Percentiles rank a stretch among this genome's conserved stretches.
These are phyloP conservation scores for Schizopygopsis malacanthus DNA, from an alignment of 2,797 vertebrate species.

Conservation along the genomic window DNA sequence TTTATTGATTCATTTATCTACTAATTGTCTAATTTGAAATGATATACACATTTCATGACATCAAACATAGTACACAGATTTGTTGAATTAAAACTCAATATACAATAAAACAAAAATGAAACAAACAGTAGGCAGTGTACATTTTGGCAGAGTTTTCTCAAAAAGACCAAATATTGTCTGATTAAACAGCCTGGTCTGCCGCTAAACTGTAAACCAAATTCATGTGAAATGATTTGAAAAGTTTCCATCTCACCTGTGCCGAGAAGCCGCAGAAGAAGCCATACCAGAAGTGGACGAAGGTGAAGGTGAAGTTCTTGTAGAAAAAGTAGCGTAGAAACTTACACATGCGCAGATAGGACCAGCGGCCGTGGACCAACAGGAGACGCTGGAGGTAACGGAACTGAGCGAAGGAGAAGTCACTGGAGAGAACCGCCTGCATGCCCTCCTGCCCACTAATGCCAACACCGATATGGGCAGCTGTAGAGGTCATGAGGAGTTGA, in stretches of 20 bases:
- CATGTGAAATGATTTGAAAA: background rate
- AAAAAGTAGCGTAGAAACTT: constrained; percentile 96
- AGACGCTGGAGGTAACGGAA: constrained; percentile 94
- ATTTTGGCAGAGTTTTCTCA: background rate
- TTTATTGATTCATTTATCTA: too few relatives aligned
- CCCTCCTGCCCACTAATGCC: constrained; percentile 95
- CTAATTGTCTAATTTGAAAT: too few relatives aligned
- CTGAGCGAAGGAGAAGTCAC: constrained; percentile 92
- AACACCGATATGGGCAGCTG: constrained; percentile 92
- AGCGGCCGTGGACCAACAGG: constrained; percentile 92
- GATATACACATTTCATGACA: too few relatives aligned
- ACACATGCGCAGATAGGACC: constrained; percentile 97
- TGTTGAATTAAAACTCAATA: background rate
- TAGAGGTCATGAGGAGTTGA: background rate
- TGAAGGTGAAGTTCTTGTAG: constrained; percentile 98
- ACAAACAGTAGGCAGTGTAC: background rate
- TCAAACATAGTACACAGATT: background rate
- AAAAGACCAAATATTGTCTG: background rate
- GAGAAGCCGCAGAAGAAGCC: constrained; percentile 96
- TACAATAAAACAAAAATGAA: background rate
- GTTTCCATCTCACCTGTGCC: constrained; percentile 85
- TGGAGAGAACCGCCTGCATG: constrained; percentile 92
- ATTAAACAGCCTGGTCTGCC: background rate
- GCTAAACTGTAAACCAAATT: constrained; percentile 8
- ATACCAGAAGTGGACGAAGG: constrained; percentile 95